Evolutionary conservation across 2,888 invertebrate genomes (phyloP).

Genomic region (Gymnocheta viridis): DNA sequence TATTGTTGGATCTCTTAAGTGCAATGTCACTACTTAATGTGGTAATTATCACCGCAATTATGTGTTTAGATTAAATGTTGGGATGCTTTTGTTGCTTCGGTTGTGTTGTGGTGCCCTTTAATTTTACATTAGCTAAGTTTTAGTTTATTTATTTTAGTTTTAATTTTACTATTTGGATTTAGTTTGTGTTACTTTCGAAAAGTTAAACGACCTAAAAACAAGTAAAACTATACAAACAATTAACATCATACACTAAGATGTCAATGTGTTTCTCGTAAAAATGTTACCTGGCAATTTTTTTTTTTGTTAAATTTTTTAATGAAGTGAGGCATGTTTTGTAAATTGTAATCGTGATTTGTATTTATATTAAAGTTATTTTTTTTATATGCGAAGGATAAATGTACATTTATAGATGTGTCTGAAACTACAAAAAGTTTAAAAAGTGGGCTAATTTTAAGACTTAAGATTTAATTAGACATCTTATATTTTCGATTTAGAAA

Average conservation of each 20-base stretch:
- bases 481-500: neutral
- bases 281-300: slow-evolving; percentile 40
- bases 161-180: slow-evolving; percentile 26
- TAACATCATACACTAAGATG: slow-evolving; percentile 58
- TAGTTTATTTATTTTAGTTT: too few species aligned
- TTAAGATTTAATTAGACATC: neutral
- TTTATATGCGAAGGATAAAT: neutral
- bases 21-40: slow-evolving; percentile 70
- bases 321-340: slow-evolving; percentile 29
- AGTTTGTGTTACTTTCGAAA: slow-evolving; percentile 47
- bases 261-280: slow-evolving; percentile 59
- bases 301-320: slow-evolving; percentile 6
- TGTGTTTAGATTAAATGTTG: slow-evolving; percentile 71
- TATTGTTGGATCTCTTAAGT: slow-evolving; percentile 18
- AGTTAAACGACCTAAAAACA: slow-evolving; percentile 66
- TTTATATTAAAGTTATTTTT: slow-evolving; percentile 16
- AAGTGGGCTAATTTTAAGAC: slow-evolving; percentile 1
- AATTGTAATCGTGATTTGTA: slow-evolving; percentile 59
- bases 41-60: slow-evolving; percentile 74
- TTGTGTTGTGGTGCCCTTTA: slow-evolving; percentile 51
- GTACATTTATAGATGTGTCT: neutral
- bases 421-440: neutral
- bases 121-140: slow-evolving; percentile 42
- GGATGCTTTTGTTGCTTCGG: slow-evolving; percentile 18
- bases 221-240: slow-evolving; percentile 57